phyloP scores from a whole-genome alignment of 2,797 vertebrate genomes.

The Dendrocincla fuliginosa region DNA sequence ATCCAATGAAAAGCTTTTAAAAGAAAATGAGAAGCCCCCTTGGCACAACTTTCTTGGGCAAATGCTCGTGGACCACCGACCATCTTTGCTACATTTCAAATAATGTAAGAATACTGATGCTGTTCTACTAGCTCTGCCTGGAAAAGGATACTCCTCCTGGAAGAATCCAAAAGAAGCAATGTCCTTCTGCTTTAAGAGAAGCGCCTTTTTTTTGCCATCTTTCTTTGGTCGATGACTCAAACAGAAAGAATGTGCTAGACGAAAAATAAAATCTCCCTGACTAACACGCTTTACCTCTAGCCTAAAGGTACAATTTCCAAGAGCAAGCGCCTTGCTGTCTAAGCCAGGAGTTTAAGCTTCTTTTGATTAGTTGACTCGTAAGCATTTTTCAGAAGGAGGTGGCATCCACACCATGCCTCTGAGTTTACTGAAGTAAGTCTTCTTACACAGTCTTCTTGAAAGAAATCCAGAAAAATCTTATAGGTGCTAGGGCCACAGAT shows the following conservation, averaged over 20 bases:
- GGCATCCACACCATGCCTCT: neutral
- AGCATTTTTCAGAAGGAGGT: slow-evolving; percentile 17
- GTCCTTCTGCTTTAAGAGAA: neutral
- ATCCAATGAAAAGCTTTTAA: neutral
- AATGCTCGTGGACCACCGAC: neutral
- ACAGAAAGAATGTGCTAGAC: neutral
- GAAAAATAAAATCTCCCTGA: slow-evolving; percentile 37
- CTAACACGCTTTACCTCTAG: slow-evolving; percentile 35
- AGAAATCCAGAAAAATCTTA: neutral
- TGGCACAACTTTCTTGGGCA: neutral
- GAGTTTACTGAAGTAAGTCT: neutral
- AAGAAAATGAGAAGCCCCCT: neutral
- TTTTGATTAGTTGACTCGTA: slow-evolving; percentile 18
- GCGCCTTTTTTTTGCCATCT: neutral
- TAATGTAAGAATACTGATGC: accelerated
- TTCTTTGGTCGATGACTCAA: slow-evolving; percentile 26
- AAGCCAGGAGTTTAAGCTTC: slow-evolving; percentile 24
- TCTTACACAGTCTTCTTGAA: neutral
- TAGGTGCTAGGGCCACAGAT: neutral
- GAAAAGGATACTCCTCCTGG: neutral
- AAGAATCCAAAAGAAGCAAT: neutral
- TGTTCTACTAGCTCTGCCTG: neutral
- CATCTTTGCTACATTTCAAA: neutral
- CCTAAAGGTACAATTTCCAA: slow-evolving; percentile 53
- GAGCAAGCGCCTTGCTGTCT: slow-evolving; percentile 35